Percentiles rank a stretch among this genome's conserved stretches.
Evolutionary conservation across 2,113 vertebrate species (phyloP).

Genomic region (Rhea pennata): DNA sequence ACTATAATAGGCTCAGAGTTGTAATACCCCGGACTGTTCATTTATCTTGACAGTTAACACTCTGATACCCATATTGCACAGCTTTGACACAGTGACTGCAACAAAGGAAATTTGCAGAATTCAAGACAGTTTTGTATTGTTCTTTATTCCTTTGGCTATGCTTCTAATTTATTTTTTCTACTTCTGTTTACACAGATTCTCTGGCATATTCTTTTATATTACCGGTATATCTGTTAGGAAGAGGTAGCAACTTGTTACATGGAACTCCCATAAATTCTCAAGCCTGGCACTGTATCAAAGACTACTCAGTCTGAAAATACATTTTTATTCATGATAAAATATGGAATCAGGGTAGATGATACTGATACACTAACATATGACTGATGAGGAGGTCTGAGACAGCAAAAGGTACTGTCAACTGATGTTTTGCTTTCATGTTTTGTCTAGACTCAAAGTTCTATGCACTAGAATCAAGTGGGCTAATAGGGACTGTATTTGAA

Average conservation of each 20-base stretch:
- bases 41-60: not conserved
- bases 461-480: slow-evolving; percentile 12
- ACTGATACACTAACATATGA: not conserved
- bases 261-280: not conserved
- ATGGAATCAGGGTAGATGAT: slow-evolving; percentile 3
- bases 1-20: not conserved
- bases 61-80: not conserved
- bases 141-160: not conserved
- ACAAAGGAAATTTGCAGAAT: not conserved
- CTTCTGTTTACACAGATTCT: not conserved
- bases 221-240: not conserved
- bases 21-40: not conserved
- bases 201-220: not conserved
- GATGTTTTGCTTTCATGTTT: slow-evolving; percentile 38
- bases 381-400: slow-evolving; percentile 41
- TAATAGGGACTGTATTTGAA: slow-evolving; percentile 41
- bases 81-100: not conserved
- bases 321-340: slow-evolving; percentile 35
- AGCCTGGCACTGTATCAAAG: not conserved
- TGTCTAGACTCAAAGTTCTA: slow-evolving; percentile 47
- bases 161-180: not conserved
- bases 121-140: not conserved
- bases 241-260: not conserved
- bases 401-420: slow-evolving; percentile 39
- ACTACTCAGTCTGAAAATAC: slow-evolving; percentile 2